Evolutionary conservation across 1,140 invertebrate species (phyloP), one percentile per base, ranked within the genome.

Genomic region (Delia radicum): DNA sequence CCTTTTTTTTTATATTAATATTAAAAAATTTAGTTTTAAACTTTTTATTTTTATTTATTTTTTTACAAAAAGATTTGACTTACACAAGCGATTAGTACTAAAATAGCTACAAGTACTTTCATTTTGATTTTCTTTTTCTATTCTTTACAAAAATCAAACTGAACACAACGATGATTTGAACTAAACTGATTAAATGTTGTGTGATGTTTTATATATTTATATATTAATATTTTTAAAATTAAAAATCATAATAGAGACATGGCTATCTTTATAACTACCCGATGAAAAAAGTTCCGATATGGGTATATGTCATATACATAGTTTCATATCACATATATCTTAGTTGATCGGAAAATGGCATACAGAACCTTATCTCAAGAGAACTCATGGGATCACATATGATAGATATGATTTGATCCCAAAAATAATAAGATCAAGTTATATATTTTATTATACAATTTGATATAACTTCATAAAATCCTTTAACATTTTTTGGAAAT

Each of bases 61-160:
- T n/a, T n/a, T n/a, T n/a, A n/a, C 0, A n/a, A 33, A 18, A 31
- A 2, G 28, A 21, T 37, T 24, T 77, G 46, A 69, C 29, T 42
- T 79, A 83, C 81, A 79, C 76, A 62, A 3, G 48, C 48, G 10
- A 65, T 31, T 18, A 74, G 3, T 5, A 31, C 73, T 28, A 74
- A 62, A 33, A 74, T 7, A 15, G 61, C 73, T 12, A 74, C 28
- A 63, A 74, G 61, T 21, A 55, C 18, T 74, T 74, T 74, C 72
- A 74, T 74, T 31, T 33, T 73, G 33, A 46, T 29, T 61, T 27
- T 73, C 1, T 24, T 72, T 15, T 42, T 48, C 24, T 29, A n/a
- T 55, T 18, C 27, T 3, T 73, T 12, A n/a, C n/a, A n/a, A n/a
- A n/a, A n/a, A n/a, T 67, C 15, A 24, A 18, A 67, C 61, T 67